These are phyloP conservation scores for Rhodeus uyekii DNA, from an alignment of 2,797 vertebrate genomes.

Conservation along the genomic window DNA sequence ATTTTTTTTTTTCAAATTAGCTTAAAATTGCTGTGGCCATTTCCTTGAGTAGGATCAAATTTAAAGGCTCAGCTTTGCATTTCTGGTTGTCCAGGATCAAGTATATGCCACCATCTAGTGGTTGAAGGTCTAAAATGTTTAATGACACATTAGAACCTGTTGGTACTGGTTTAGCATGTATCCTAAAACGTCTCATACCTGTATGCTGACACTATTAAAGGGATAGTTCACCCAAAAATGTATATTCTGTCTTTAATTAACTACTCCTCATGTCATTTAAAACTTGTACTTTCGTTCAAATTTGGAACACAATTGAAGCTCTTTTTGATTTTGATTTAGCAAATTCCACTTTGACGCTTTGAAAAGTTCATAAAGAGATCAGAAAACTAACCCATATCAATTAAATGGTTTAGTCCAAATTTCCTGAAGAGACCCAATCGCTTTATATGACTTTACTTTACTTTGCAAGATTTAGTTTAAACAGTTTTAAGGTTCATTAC, in stretches of 20 bases:
- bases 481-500: background rate
- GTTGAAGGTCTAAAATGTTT: background rate
- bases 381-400: no score
- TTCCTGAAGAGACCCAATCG: no score
- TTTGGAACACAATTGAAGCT: no score
- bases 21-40: background rate
- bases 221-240: background rate
- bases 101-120: background rate
- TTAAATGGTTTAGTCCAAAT: no score
- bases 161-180: background rate
- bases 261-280: background rate
- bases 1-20: no score
- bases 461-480: background rate
- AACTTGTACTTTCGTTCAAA: no score
- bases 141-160: no score
- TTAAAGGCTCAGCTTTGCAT: background rate
- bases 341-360: no score
- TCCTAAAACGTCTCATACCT: background rate
- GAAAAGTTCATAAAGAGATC: no score
- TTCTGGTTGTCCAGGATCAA: background rate
- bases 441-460: no score
- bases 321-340: no score
- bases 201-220: background rate
- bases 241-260: background rate
- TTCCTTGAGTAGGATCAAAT: background rate